Evolutionary conservation across 2,113 vertebrate genomes (phyloP).

Genomic region (Hoplias malabaricus): DNA sequence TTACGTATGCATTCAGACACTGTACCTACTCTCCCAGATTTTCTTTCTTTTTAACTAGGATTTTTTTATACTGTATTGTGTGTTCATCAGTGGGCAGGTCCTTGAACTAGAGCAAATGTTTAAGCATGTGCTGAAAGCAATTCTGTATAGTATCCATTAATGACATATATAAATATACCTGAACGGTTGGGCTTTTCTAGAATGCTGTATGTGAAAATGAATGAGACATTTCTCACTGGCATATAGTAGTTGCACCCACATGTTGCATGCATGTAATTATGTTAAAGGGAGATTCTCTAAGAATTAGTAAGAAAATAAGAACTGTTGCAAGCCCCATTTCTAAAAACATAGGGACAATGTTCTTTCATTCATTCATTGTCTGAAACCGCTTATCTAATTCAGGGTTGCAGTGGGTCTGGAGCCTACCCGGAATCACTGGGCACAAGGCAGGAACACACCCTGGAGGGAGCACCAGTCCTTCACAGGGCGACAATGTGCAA

Average conservation of each 20-base stretch:
- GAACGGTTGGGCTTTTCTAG: neutral
- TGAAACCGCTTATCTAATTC: too few species aligned
- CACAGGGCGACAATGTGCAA: too few species aligned
- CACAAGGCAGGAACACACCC: too few species aligned
- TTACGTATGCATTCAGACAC: neutral
- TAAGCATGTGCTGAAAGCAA: slow-evolving; percentile 23
- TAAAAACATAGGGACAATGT: too few species aligned
- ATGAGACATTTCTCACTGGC: neutral
- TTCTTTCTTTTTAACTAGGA: neutral
- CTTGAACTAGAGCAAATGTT: neutral
- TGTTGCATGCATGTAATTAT: neutral
- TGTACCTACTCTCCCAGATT: neutral
- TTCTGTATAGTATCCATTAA: neutral
- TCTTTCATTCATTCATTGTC: too few species aligned
- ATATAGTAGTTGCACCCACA: neutral
- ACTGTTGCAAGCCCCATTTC: too few species aligned
- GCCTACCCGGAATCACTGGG: too few species aligned
- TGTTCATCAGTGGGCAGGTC: neutral
- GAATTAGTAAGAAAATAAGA: neutral
- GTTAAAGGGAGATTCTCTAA: neutral
- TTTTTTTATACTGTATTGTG: neutral
- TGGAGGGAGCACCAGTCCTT: too few species aligned
- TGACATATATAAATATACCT: neutral
- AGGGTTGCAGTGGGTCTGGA: too few species aligned
- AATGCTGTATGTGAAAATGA: neutral